Evolutionary conservation across 2,797 vertebrate genomes (phyloP).

Genomic region (Enoplosus armatus): DNA sequence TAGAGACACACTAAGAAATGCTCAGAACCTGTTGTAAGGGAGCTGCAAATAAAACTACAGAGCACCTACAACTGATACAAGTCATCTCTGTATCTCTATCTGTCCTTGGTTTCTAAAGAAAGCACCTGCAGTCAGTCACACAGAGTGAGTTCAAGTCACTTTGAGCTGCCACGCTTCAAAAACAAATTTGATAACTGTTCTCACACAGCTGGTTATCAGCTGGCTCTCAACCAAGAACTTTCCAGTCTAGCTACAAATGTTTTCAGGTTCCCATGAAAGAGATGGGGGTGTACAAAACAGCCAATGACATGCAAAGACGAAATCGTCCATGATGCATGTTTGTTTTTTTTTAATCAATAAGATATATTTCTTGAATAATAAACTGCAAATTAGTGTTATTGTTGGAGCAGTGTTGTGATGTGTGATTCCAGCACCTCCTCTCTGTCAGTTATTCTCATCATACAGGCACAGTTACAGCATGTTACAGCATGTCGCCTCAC

Average conservation of each 20-base stretch:
- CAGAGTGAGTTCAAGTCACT: background rate
- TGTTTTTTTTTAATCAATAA: background rate
- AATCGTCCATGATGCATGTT: too few species aligned
- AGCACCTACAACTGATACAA: background rate
- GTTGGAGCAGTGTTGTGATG: background rate
- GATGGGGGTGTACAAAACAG: background rate
- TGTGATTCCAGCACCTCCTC: background rate
- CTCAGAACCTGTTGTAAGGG: background rate
- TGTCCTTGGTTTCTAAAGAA: background rate
- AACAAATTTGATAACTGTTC: background rate
- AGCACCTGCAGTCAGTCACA: conserved; percentile 50
- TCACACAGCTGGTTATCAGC: conserved; percentile 6
- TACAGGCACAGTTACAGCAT: background rate
- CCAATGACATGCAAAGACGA: background rate
- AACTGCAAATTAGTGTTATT: background rate
- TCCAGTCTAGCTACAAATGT: background rate
- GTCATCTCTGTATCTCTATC: background rate
- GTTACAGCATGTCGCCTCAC: background rate
- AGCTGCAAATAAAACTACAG: background rate
- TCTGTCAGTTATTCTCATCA: background rate
- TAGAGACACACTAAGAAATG: background rate
- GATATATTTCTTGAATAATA: background rate
- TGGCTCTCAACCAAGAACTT: background rate
- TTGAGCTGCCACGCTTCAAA: background rate
- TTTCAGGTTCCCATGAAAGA: background rate